Base-by-base conservation (phyloP, 2,797 vertebrate genomes). In the Rachycentron canadum region DNA sequence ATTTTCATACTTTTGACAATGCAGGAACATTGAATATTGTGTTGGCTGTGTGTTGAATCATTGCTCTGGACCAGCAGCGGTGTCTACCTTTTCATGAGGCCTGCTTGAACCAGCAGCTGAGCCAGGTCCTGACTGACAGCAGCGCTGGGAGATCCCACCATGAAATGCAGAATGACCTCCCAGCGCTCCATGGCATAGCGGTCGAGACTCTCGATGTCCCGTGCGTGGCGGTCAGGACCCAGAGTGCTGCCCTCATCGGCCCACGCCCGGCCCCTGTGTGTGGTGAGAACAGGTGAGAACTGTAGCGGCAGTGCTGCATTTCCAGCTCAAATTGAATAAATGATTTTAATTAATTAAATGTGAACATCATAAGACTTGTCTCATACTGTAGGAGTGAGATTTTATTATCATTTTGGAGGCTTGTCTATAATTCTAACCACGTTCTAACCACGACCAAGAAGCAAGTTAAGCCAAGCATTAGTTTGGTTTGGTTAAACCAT, bases 111-210 rank as follows among this genome's bases (percentile, higher is more conserved):
- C 69, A 98, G 94, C 38, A 98, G 96, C 88, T 98, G 96, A 25
- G 97, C 95, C 81, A 98, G 91, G 78, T 98, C 97, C 87, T 97
- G 96, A 78, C 97, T 98, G 73, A 98, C 97, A 0, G 96, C 96
- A 0, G 97, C 97, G 2, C 95, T 96, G 7, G 96, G 96, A 0
- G 97, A 97, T 6, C 97, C 97, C 90, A 98, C 97, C 97, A 98
- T 98, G 83, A 98, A 98, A 69, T 98, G 97, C 55, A 98, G 90
- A 73, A 98, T 96, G 61, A 98, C 96, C 95, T 98, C 97, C 97
- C 97, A 98, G 69, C 97, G 96, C 82, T 98, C 97, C 87, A 97
- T 94, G 0, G 97, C 97, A 0, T 98, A 98, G 75, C 95, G 96
- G 90, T 98, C 97, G 7, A 98, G 93, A 1, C 97, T 97, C 5